phyloP scores from a whole-genome alignment of 2,797 vertebrate genomes.

The Oreonectes daqikongensis region DNA sequence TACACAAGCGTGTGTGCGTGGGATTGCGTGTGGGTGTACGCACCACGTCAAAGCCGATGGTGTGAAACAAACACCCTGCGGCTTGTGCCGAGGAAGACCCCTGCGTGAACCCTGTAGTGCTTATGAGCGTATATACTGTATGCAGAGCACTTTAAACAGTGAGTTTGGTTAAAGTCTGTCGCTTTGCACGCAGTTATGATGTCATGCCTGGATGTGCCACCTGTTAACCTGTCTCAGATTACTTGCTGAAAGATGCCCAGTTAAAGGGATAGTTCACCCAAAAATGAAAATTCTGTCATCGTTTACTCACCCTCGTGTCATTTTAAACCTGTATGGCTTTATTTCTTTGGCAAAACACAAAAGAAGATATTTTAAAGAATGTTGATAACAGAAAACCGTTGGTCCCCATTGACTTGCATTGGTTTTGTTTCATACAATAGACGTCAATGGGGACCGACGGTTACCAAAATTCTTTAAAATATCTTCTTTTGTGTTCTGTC shows the following conservation, averaged over 20 bases:
- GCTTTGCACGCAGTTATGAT: conserved; percentile 67
- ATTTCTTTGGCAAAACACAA: too few species aligned
- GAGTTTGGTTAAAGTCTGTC: conserved; percentile 59
- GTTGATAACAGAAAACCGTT: too few species aligned
- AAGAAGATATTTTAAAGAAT: too few species aligned
- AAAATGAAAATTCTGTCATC: too few species aligned
- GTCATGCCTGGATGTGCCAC: conserved; percentile 58
- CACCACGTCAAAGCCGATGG: conserved; percentile 45
- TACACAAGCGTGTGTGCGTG: conserved; percentile 30
- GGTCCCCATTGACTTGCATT: too few species aligned
- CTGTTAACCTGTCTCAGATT: not conserved
- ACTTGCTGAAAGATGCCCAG: too few species aligned
- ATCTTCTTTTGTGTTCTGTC: too few species aligned
- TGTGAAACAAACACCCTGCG: conserved; percentile 70
- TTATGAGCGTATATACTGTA: conserved; percentile 30
- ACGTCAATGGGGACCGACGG: too few species aligned
- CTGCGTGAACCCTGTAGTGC: conserved; percentile 63
- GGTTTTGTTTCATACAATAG: too few species aligned
- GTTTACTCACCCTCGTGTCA: too few species aligned
- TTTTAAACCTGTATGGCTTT: too few species aligned
- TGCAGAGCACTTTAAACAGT: conserved; percentile 32
- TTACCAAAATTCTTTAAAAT: too few species aligned
- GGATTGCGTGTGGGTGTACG: conserved; percentile 41
- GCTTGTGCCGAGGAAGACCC: conserved; percentile 64
- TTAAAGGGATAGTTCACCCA: not conserved